These are phyloP conservation scores for Amphiprion ocellaris DNA, from an alignment of 2,113 vertebrate species.

Conservation along the genomic window DNA sequence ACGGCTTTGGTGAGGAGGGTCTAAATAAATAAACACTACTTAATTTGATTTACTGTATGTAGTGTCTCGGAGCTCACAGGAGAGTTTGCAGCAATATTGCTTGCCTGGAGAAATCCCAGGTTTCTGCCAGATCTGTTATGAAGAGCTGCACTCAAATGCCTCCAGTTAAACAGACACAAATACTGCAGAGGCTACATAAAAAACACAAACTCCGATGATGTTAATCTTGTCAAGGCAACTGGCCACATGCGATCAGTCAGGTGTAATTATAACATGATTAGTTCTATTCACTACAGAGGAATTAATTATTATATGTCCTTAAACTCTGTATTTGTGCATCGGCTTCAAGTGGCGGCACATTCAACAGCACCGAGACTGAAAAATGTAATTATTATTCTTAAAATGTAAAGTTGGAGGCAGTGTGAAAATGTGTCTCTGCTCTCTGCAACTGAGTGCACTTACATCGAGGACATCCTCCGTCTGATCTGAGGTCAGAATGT, in stretches of 20 bases:
- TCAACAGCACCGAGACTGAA: background rate
- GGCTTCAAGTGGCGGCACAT: too few relatives aligned
- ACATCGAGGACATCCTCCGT: conserved; percentile 98
- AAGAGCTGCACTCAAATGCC: conserved; percentile 23
- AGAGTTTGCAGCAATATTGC: conserved; percentile 20
- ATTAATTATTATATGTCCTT: too few relatives aligned
- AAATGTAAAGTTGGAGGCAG: background rate
- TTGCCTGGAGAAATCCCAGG: background rate
- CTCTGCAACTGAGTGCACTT: conserved; percentile 12
- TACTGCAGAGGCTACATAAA: background rate
- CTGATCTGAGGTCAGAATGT: conserved; percentile 95
- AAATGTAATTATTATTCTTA: background rate
- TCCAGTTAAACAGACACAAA: conserved; percentile 7
- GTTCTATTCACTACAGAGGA: too few relatives aligned
- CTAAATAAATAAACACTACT: conserved; percentile 4
- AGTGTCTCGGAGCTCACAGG: background rate
- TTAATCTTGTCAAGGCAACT: background rate
- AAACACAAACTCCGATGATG: background rate
- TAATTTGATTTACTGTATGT: background rate
- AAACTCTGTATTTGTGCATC: too few relatives aligned
- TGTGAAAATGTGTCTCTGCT: background rate
- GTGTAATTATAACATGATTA: too few relatives aligned
- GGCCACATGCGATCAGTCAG: background rate
- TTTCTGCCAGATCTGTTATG: conserved; percentile 28
- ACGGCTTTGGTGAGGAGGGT: background rate